These are phyloP conservation scores for Ammodytes dubius DNA, from an alignment of 2,113 vertebrate genomes.

Conservation along the genomic window DNA sequence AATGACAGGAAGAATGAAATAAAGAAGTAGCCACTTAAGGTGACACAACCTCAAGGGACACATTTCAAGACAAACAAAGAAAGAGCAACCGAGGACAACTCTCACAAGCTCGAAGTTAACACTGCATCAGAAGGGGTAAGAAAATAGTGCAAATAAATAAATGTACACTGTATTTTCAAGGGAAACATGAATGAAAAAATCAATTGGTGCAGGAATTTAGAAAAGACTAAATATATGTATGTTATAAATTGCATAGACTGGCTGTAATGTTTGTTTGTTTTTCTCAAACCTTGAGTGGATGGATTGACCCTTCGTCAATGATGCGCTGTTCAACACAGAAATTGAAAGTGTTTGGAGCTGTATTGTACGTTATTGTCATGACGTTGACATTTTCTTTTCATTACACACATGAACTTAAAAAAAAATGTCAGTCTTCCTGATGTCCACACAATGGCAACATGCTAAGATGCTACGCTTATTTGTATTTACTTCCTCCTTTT, in stretches of 20 bases:
- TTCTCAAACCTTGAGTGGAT: too few relatives aligned
- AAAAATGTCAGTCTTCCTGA: constrained; percentile 1
- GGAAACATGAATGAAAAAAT: background rate
- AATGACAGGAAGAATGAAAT: background rate
- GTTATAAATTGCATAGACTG: background rate
- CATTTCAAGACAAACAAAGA: constrained; percentile 15
- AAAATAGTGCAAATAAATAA: constrained; percentile 19
- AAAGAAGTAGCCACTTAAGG: background rate
- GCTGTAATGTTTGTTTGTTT: background rate
- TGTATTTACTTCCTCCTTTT: constrained; percentile 42
- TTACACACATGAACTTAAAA: constrained; percentile 24
- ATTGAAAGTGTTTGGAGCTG: background rate
- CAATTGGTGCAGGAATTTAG: background rate
- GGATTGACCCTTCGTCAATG: too few relatives aligned
- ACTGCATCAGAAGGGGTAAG: background rate
- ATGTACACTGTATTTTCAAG: constrained; percentile 17
- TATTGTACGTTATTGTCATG: constrained; percentile 7
- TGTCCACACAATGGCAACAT: constrained; percentile 6
- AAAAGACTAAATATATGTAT: background rate
- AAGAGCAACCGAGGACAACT: background rate
- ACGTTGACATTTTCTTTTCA: constrained; percentile 33
- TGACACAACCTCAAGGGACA: constrained; percentile 18
- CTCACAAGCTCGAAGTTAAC: constrained; percentile 2
- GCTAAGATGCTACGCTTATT: constrained; percentile 31
- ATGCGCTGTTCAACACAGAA: background rate